Evolutionary conservation across 2,113 vertebrate species (phyloP), one percentile per base, ranked within the genome.

Genomic region (Tinamus guttatus): DNA sequence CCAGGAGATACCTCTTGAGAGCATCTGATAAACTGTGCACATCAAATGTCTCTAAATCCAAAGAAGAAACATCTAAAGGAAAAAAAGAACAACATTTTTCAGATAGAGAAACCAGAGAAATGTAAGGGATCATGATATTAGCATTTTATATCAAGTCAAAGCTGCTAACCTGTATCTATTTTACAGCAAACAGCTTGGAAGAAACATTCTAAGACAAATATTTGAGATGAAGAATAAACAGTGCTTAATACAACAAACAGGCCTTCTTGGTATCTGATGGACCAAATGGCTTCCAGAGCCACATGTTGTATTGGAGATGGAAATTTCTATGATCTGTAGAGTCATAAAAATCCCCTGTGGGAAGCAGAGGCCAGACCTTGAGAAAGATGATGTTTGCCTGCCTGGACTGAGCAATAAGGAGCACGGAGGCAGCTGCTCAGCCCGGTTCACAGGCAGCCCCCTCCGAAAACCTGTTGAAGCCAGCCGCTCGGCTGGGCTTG

Each of bases 1-100:
- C 99, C 96, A 98, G 95, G 81, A 99, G 98, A 98, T 99, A 99
- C 87, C 98, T 97, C 91, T 98, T 98, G 81, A 99, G 98, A 92
- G 98, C 98, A 5, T 99, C 99, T 64, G 98, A 98, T 96, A 99
- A 97, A 68, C 98, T 90, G 6, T 98, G 98, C 28, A 99, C 97
- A 65, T 99, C 99, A 19, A 99, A 92, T 92, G 98, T 97, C 67
- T 99, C 99, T 95, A 99, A 96, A 83, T 99, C 99, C 89, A 98
- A n/a, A 0, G 97, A 96, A 36, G 98, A 83, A 11, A 96, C 88
- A 95, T 99, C 99, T 99, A 94, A 67, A 82, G 65, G 22, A 82
- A 85, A 40, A 40, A 40, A 94, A 97, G 27, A 84, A 52, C 32
- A 92, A 81, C 38, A 58, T 3, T 27, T 88, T 78, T 87, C 40